Base-by-base conservation (phyloP, 2,888 invertebrate species). In the Ormyrus labotus region DNA sequence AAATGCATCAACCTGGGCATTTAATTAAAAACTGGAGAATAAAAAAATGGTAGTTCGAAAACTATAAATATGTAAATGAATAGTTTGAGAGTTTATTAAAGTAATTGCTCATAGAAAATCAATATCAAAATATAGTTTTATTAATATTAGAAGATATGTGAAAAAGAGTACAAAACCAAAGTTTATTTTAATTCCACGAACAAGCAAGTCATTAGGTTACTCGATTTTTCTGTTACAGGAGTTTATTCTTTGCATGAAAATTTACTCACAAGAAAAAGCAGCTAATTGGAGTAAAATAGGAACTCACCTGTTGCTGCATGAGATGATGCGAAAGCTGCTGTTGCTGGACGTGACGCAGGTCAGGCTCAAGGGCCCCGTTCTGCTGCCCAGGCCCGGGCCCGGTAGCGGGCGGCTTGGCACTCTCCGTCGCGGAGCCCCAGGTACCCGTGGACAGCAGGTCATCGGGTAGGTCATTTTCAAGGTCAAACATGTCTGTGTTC, bases 401-500 rank as follows among this genome's bases (percentile, higher is more conserved):
- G 87, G 96, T 96, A 47, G 95, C 96, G 48, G 96, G 95, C 84
- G 96, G 96, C 91, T 96, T 96, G 82, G 94, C 94, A 79, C 94
- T 92, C 81, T 95, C 95, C 55, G 91, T 90, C 51, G 91, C 89
- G 78, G 93, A 91, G 82, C 95, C 94, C 96, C 96, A 96, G 86
- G 94, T 93, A 48, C 80, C 64, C 64, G 79, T 77, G 79, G 94
- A 93, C 91, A 97, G 95, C 85, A 98, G 92, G 91, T 97, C 97
- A 92, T 97, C 97, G 65, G 97, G 97, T 87, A 98, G 94, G 91
- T 97, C 96, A 92, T 97, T 96, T 92, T 97, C 97, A 91, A 97
- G 93, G 92, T 96, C 96, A 91, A 96, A 95, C 94, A 96, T 96
- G 90, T 96, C 95, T 91, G 95, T 94, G 92, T 95, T 96, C 85